Evolutionary conservation across 2,113 vertebrate genomes (phyloP).

Genomic region (Malurus melanocephalus): DNA sequence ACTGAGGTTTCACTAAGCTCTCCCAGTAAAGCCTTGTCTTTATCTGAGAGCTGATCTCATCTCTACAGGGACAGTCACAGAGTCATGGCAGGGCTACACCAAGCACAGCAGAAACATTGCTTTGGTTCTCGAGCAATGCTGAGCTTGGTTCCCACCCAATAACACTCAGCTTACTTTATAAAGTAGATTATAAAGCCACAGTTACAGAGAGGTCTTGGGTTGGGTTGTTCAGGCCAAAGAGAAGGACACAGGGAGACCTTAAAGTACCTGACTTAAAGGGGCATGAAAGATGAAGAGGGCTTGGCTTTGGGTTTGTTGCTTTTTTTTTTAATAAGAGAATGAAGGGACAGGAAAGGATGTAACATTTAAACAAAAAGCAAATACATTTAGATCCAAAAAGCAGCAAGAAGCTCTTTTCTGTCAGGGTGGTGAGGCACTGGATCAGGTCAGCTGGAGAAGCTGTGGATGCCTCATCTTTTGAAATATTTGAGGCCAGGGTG

Average conservation of each 20-base stretch:
- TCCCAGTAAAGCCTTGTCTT: neutral
- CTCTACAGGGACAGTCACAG: neutral
- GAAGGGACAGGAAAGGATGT: neutral
- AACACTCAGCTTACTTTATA: neutral
- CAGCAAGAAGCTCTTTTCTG: neutral
- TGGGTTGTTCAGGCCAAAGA: neutral
- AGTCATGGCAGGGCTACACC: fast-evolving
- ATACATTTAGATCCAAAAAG: no score
- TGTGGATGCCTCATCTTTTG: neutral
- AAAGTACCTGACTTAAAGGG: neutral
- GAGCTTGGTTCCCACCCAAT: neutral
- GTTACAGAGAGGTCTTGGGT: neutral
- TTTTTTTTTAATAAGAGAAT: neutral
- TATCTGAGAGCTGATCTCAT: neutral
- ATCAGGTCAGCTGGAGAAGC: neutral
- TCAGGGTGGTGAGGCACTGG: neutral
- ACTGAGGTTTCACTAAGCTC: neutral
- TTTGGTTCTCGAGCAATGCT: neutral
- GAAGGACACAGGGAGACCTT: neutral
- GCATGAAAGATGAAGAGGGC: fast-evolving
- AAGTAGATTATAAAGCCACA: neutral
- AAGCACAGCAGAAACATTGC: neutral
- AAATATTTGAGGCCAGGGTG: fast-evolving
- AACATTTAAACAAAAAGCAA: no score
- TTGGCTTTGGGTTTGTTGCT: neutral